A percentile compares a stretch with the other conserved stretches of the same genome.
phyloP scores from a whole-genome alignment of 30 jellyfish, hydroid and myxozoan species.

The Turritopsis rubra region DNA sequence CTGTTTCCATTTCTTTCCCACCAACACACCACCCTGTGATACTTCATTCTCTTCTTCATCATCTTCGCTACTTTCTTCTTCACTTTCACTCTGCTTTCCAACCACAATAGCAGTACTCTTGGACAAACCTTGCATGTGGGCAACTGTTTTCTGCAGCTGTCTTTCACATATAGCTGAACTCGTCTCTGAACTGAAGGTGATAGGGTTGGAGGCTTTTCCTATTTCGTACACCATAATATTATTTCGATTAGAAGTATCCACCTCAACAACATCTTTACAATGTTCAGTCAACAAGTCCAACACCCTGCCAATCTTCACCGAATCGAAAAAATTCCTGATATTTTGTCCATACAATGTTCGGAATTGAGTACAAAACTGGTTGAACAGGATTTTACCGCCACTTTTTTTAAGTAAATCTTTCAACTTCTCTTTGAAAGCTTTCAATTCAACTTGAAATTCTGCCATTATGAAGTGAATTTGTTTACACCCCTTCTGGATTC shows the following conservation, averaged over 20 bases:
- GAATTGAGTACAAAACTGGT: conserved; percentile 1
- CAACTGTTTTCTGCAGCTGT: background rate
- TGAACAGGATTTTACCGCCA: background rate
- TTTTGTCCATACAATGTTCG: background rate
- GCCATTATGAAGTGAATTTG: no score
- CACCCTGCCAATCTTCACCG: background rate
- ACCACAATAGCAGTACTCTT: conserved; percentile 14
- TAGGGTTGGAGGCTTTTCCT: conserved; percentile 1
- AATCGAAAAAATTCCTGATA: background rate
- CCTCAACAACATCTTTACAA: background rate
- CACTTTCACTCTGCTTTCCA: conserved; percentile 15
- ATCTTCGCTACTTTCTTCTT: background rate
- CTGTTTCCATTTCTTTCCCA: background rate
- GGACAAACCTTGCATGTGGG: background rate
- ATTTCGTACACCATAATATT: background rate
- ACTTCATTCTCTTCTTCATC: background rate
- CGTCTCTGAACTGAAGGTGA: background rate
- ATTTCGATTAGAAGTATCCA: background rate
- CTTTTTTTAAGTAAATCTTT: background rate
- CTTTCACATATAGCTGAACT: conserved; percentile 11
- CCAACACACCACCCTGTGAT: background rate
- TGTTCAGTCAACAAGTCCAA: background rate
- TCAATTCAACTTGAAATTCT: background rate
- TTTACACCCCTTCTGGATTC: no score
- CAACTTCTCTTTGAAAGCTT: background rate